Evolutionary conservation across 2,888 invertebrate species (phyloP).

Genomic region (Archips xylosteana): DNA sequence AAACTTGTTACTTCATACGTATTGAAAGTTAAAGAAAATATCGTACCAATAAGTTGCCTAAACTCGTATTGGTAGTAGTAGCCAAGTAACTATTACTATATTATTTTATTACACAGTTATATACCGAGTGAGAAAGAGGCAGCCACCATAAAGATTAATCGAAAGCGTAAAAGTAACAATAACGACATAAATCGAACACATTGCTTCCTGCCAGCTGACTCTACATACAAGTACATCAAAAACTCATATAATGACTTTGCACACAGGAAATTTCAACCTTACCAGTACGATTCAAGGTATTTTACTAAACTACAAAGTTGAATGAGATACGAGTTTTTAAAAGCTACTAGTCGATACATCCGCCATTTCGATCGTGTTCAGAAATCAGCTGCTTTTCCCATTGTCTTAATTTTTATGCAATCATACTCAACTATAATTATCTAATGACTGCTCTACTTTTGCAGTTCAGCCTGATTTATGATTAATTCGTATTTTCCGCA

Average conservation of each 20-base stretch:
- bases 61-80: not conserved
- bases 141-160: slow-evolving; percentile 19
- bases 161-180: slow-evolving; percentile 34
- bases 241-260: not conserved
- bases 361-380: slow-evolving; percentile 26
- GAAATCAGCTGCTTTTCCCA: slow-evolving; percentile 26
- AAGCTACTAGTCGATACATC: not conserved
- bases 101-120: not conserved
- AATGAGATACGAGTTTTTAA: not conserved
- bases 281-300: not conserved
- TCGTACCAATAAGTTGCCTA: not conserved
- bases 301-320: not conserved
- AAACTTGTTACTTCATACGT: no score
- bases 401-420: slow-evolving; percentile 40
- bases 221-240: not conserved
- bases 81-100: not conserved
- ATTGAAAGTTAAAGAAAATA: no score
- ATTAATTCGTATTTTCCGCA: slow-evolving; percentile 32
- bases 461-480: slow-evolving; percentile 12
- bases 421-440: slow-evolving; percentile 13
- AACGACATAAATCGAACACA: slow-evolving; percentile 33
- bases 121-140: not conserved
- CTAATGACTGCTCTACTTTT: slow-evolving; percentile 33
- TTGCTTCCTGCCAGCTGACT: slow-evolving; percentile 32
- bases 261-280: not conserved